These are phyloP conservation scores for Xestia c-nigrum DNA, from an alignment of 2,888 invertebrate species.

Conservation along the genomic window DNA sequence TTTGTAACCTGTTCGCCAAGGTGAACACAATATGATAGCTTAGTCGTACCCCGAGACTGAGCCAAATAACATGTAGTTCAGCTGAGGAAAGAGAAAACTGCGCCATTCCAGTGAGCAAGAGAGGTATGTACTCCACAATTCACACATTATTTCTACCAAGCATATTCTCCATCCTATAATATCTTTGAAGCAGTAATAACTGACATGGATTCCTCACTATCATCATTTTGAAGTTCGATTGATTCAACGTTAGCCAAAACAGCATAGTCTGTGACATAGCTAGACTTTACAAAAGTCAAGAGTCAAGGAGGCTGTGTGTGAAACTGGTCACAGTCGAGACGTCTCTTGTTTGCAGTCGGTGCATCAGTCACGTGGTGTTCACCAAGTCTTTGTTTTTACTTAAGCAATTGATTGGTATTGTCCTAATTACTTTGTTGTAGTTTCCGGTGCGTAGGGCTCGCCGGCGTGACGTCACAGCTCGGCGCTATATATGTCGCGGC, in stretches of 20 bases:
- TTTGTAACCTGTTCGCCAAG: conserved; percentile 42
- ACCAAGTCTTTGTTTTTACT: neutral
- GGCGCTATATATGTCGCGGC: conserved; percentile 66
- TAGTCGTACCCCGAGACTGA: conserved; percentile 37
- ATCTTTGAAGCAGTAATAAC: neutral
- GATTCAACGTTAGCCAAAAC: conserved; percentile 14
- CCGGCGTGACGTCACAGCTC: conserved; percentile 57
- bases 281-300: conserved; percentile 48
- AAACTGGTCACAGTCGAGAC: conserved; percentile 32
- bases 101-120: neutral
- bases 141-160: neutral
- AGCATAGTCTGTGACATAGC: conserved; percentile 16
- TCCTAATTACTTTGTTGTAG: conserved; percentile 15
- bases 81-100: conserved; percentile 9
- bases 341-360: neutral
- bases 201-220: neutral
- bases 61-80: conserved; percentile 23
- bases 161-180: neutral
- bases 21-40: conserved; percentile 47
- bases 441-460: conserved; percentile 17
- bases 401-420: conserved; percentile 1
- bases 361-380: conserved; percentile 4
- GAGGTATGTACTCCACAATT: conserved; percentile 25
- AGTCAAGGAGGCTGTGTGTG: conserved; percentile 47
- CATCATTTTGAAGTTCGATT: neutral